A percentile compares a stretch with the other conserved stretches of the same genome.
Conservation (phyloP, 2,113 vertebrate species). For the Zosterops pallidus region DNA sequence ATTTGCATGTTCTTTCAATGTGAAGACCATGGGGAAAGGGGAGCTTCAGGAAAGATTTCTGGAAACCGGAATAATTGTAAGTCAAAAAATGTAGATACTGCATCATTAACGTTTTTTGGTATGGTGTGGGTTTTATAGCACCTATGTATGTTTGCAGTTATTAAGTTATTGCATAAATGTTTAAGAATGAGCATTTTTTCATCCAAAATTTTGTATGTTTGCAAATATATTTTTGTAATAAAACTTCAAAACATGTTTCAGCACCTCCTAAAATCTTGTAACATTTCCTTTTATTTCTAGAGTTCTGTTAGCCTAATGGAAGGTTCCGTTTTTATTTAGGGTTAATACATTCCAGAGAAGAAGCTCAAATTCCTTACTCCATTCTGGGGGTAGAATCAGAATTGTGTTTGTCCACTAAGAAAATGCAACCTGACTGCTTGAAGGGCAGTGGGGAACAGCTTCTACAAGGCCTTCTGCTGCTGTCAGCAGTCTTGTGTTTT, state of each 20-base stretch:
- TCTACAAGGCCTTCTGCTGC: neutral
- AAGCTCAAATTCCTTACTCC: neutral
- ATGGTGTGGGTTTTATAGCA: slow-evolving; percentile 78
- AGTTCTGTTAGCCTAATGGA: neutral
- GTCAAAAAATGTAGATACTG: slow-evolving; percentile 54
- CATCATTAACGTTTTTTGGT: slow-evolving; percentile 72
- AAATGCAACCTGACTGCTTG: neutral
- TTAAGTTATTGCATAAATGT: slow-evolving; percentile 82
- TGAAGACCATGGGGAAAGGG: slow-evolving; percentile 10
- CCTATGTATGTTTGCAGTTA: slow-evolving; percentile 80
- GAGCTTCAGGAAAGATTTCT: slow-evolving; percentile 10
- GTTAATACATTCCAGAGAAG: neutral
- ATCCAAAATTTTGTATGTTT: slow-evolving; percentile 83
- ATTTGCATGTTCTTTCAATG: slow-evolving; percentile 33
- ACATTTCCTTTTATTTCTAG: slow-evolving; percentile 27
- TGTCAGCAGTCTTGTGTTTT: neutral
- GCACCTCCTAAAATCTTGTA: slow-evolving; percentile 68
- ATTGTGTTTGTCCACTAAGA: neutral
- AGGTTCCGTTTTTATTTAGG: neutral
- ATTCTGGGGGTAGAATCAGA: neutral
- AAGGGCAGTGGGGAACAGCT: neutral
- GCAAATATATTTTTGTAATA: slow-evolving; percentile 88
- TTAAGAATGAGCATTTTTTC: slow-evolving; percentile 81
- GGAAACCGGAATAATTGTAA: slow-evolving; percentile 34
- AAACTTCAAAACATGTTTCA: slow-evolving; percentile 80